phyloP scores from a whole-genome alignment of 2,888 invertebrate genomes.

The Drosophila melanosoma region DNA sequence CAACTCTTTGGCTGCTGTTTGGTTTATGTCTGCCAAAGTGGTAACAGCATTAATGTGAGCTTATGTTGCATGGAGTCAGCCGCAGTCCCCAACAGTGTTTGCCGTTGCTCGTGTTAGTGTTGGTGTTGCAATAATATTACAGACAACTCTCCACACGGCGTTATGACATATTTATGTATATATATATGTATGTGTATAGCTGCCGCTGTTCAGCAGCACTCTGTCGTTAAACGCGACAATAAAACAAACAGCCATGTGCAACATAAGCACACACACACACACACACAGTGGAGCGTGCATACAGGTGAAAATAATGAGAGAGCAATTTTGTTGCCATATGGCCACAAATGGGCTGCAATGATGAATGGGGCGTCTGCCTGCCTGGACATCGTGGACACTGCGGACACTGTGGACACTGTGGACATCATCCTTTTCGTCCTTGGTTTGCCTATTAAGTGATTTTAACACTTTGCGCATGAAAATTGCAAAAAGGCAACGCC shows the following conservation, averaged over 20 bases:
- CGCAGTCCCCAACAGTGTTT: slow-evolving; percentile 48
- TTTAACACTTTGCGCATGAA: slow-evolving; percentile 81
- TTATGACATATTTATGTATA: slow-evolving; percentile 19
- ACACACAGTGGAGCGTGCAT: not conserved
- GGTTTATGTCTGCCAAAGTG: slow-evolving; percentile 75
- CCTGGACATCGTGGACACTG: slow-evolving; percentile 1
- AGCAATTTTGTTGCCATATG: slow-evolving; percentile 40
- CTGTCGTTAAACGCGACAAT: slow-evolving; percentile 75
- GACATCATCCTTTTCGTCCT: slow-evolving; percentile 5
- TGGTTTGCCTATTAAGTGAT: slow-evolving; percentile 77
- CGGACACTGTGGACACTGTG: not conserved
- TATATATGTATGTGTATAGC: slow-evolving; percentile 16
- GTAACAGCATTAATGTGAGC: slow-evolving; percentile 75
- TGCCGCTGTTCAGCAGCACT: slow-evolving; percentile 54
- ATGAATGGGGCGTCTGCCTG: slow-evolving; percentile 1
- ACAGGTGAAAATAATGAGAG: slow-evolving; percentile 50
- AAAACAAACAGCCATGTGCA: slow-evolving; percentile 79
- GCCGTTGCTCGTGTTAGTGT: slow-evolving; percentile 31
- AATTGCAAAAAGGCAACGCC: slow-evolving; percentile 79
- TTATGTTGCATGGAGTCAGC: slow-evolving; percentile 53
- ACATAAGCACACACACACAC: slow-evolving; percentile 62
- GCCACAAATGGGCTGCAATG: slow-evolving; percentile 15
- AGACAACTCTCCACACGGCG: slow-evolving; percentile 42
- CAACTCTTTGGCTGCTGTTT: slow-evolving; percentile 67
- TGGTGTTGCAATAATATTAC: slow-evolving; percentile 62